Evolutionary conservation across 1,140 invertebrate genomes (phyloP).

Genomic region (Saxidomus purpurata): DNA sequence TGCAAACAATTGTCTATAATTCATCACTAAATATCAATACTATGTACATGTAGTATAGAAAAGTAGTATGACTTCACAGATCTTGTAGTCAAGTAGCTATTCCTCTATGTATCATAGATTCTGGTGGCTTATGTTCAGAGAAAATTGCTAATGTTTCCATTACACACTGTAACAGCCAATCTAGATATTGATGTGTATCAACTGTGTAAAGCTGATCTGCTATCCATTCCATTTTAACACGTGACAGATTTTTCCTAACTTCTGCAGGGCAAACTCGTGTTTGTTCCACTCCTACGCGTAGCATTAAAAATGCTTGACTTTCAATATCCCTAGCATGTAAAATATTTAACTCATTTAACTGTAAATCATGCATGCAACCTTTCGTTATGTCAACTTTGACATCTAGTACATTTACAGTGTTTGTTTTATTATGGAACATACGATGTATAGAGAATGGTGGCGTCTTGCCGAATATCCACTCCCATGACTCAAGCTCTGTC

Average conservation of each 20-base stretch:
- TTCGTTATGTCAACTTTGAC: background rate
- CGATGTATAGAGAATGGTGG: conserved; percentile 45
- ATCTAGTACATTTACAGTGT: background rate
- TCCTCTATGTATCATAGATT: background rate
- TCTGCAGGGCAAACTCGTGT: background rate
- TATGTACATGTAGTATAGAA: no score
- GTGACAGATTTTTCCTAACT: background rate
- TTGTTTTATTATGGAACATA: background rate
- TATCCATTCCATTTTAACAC: conserved; percentile 56
- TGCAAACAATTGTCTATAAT: no score
- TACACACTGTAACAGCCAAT: conserved; percentile 48
- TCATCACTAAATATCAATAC: no score
- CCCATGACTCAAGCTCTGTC: conserved; percentile 35
- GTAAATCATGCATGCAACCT: conserved; percentile 2
- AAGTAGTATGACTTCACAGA: no score
- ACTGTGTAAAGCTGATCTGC: conserved; percentile 9
- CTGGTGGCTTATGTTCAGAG: background rate
- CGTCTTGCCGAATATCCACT: conserved; percentile 60
- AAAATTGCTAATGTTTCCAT: conserved; percentile 35
- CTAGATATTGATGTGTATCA: background rate
- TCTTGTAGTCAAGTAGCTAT: no score
- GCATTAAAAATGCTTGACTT: background rate
- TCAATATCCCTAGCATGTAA: background rate
- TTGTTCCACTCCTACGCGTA: conserved; percentile 5
- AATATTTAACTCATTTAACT: conserved; percentile 32